phyloP scores from a whole-genome alignment of 2,797 vertebrate genomes.

The Mallotus villosus region DNA sequence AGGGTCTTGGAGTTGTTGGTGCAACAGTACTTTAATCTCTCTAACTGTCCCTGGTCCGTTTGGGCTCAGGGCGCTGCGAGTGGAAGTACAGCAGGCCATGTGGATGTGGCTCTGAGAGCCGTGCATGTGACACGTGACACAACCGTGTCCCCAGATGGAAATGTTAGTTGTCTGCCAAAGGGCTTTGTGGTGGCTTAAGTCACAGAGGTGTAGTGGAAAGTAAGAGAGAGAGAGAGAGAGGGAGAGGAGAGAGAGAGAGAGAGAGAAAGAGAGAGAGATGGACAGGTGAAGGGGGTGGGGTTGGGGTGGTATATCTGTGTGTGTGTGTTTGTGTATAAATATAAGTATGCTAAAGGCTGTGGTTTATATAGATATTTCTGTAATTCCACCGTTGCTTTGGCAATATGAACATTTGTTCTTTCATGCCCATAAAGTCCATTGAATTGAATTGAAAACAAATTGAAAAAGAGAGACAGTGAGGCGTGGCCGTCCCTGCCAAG shows the following conservation, averaged over 20 bases:
- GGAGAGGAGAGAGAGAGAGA: not conserved
- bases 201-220: not conserved
- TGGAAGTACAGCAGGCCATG: no score
- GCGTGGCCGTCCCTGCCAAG: constrained; percentile 17
- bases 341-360: no score
- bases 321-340: no score
- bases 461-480: not conserved
- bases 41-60: not conserved
- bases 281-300: not conserved
- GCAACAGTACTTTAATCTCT: no score
- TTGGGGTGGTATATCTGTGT: no score
- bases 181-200: not conserved
- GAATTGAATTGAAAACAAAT: no score
- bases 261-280: not conserved
- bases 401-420: no score
- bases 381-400: no score
- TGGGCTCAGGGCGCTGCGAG: not conserved
- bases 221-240: not conserved
- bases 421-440: no score
- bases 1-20: not conserved
- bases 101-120: no score
- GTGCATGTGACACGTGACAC: not conserved
- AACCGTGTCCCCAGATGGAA: not conserved
- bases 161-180: not conserved
- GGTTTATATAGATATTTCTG: no score